Base-by-base conservation (phyloP, 1,140 invertebrate genomes). In the Calliphora vicina region DNA sequence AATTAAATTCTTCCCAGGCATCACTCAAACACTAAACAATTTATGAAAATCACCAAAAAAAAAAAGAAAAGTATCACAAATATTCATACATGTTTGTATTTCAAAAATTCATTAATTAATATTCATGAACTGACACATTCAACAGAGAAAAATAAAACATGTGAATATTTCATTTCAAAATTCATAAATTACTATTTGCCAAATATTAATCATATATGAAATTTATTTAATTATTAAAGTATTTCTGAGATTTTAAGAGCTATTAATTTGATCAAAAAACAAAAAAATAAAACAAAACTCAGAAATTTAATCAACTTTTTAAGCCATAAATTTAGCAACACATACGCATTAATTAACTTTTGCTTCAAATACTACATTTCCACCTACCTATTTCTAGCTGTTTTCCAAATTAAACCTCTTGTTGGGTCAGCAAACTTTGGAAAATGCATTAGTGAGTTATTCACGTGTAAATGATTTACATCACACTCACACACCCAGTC, bases 381-480 rank as follows among this genome's bases (percentile, higher is more conserved):
- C 27, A 8, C 12, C 6, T 35, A 35, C 29, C 8, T 29, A 29
- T 29, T 50, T 50, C 45, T 50, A 50, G 23, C 20, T 23, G 45
- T 57, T 57, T 57, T n/a, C 45, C 12, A n/a, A 57, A 10, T 13
- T 5, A n/a, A 57, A 15, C 4, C 45, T 57, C 13, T 67, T 67
- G 8, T 67, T 67, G 20, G 57, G 57, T 67, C 57, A 67, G 74
- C 20, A 43, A 78, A 78, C 35, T 45, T 78, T 35, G 27, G 74
- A 25, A 43, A 78, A 45, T 43, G 42, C 74, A 78, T 78, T 78
- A 78, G 74, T 43, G 74, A 23, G 25, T 78, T 20, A 43, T 78
- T 25, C 74, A 78, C 42, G 74, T 78, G 35, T 78, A 78, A 45
- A 78, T 78, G 74, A 78, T 78, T 78, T 78, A 78, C 74, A 23